Conservation (phyloP, 2,797 vertebrate genomes). For the Myotis findleyi region DNA sequence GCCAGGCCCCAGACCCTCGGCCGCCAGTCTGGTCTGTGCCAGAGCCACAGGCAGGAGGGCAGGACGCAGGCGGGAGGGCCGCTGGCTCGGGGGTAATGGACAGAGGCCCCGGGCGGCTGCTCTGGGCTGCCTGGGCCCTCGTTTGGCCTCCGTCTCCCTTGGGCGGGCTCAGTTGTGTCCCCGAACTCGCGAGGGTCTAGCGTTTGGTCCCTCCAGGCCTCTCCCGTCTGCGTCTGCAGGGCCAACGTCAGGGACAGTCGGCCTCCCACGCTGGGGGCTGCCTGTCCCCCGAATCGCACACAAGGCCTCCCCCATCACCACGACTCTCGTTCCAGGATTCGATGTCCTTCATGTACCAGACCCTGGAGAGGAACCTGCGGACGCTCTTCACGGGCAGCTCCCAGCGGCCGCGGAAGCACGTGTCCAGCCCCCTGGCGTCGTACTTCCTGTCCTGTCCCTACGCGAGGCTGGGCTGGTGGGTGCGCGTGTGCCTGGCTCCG, state of each 20-base stretch:
- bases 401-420: conserved; percentile 70
- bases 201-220: not conserved
- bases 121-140: not conserved
- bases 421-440: conserved; percentile 81
- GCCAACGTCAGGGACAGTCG: not conserved
- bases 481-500: not conserved
- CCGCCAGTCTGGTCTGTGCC: not conserved
- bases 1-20: not conserved
- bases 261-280: not conserved
- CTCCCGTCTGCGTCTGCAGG: too few species aligned
- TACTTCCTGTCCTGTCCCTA: conserved; percentile 87
- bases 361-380: conserved; percentile 71
- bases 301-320: too few species aligned
- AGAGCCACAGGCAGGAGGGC: not conserved
- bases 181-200: not conserved
- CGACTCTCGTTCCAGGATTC: conserved; percentile 79
- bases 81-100: too few species aligned
- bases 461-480: conserved; percentile 89
- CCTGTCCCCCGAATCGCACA: too few species aligned
- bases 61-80: not conserved
- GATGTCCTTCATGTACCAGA: conserved; percentile 77
- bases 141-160: not conserved
- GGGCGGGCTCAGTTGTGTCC: not conserved
- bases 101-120: not conserved
- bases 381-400: conserved; percentile 50